These are phyloP conservation scores for Xyrauchen texanus DNA, from an alignment of 2,113 vertebrate species.

Conservation along the genomic window DNA sequence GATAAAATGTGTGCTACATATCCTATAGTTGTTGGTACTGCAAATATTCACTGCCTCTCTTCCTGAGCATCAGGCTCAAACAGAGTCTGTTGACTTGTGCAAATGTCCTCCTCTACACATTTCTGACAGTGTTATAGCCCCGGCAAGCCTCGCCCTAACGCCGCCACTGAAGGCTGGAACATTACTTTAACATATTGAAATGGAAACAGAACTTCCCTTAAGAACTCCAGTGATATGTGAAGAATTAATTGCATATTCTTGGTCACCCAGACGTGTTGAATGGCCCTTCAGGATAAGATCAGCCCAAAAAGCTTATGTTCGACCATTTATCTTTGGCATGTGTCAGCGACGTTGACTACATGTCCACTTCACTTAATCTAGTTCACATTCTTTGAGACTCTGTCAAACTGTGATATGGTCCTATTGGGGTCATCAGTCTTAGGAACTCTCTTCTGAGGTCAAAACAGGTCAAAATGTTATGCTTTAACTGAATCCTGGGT, in stretches of 20 bases:
- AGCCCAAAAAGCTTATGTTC: slow-evolving; percentile 5
- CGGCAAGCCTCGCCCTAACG: no score
- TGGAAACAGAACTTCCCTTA: neutral
- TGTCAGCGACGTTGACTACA: slow-evolving; percentile 29
- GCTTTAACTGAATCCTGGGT: neutral
- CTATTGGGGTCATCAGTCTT: slow-evolving; percentile 18
- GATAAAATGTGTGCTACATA: no score
- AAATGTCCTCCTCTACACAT: no score
- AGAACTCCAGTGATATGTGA: neutral
- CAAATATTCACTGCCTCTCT: no score
- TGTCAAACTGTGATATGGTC: slow-evolving; percentile 20
- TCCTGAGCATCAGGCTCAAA: no score
- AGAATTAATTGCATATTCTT: slow-evolving; percentile 15
- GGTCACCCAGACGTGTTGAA: slow-evolving; percentile 20
- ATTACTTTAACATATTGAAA: neutral
- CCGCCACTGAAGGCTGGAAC: no score
- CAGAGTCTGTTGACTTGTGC: no score
- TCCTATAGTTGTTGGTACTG: no score
- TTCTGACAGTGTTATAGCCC: no score
- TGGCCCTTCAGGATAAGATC: slow-evolving; percentile 28
- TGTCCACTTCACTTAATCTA: slow-evolving; percentile 29
- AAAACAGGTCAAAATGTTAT: slow-evolving; percentile 10
- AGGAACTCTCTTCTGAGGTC: neutral
- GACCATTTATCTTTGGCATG: slow-evolving; percentile 18
- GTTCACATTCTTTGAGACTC: slow-evolving; percentile 18